Conservation (phyloP, 2,797 vertebrate species). For the Florisuga fusca region DNA sequence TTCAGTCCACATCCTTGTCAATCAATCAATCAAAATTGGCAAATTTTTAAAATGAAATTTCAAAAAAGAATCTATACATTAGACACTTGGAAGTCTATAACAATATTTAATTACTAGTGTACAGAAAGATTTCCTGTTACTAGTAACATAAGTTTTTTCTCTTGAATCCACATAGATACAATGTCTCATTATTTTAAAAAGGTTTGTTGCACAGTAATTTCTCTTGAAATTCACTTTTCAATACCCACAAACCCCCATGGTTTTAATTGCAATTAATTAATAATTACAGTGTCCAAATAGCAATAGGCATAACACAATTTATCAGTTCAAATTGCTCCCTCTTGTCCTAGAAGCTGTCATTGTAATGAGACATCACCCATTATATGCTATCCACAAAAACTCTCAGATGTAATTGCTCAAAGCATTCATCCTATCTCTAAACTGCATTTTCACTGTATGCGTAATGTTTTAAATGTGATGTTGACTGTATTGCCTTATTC, state of each 20-base stretch:
- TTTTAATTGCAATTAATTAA: conserved; percentile 5
- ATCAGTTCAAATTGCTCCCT: conserved; percentile 1
- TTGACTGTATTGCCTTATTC: neutral
- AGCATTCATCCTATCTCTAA: neutral
- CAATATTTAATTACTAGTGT: neutral
- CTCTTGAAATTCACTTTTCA: neutral
- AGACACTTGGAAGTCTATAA: neutral
- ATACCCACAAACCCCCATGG: neutral
- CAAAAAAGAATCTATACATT: neutral
- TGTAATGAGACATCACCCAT: conserved; percentile 44
- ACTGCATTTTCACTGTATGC: neutral
- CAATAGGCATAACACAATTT: neutral
- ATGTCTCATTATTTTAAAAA: neutral
- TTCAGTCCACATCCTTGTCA: neutral
- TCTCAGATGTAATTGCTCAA: conserved; percentile 14
- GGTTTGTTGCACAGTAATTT: neutral
- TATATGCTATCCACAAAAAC: neutral
- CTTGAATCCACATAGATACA: neutral
- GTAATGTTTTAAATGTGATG: neutral
- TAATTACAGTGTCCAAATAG: neutral
- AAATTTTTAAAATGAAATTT: neutral
- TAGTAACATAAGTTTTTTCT: neutral
- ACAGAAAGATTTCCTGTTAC: neutral
- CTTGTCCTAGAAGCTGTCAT: neutral
- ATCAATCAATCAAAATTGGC: neutral